These are phyloP conservation scores for Dolichopus griseipennis DNA, from an alignment of 2,888 invertebrate species.

Conservation along the genomic window DNA sequence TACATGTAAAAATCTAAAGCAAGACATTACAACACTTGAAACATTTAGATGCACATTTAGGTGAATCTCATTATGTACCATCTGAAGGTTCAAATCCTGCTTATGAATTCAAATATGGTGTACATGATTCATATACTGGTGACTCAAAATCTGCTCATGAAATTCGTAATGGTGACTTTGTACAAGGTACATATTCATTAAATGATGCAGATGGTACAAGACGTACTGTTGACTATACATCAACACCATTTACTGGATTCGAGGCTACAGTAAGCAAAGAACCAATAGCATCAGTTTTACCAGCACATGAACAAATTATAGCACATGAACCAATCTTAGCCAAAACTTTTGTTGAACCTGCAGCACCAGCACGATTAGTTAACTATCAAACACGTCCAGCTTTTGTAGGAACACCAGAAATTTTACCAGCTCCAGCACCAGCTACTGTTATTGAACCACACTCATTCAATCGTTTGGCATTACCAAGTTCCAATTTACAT, in stretches of 20 bases:
- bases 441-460: too few relatives aligned
- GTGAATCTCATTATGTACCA: background rate
- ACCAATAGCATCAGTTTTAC: background rate
- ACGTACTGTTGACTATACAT: background rate
- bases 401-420: background rate
- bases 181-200: background rate
- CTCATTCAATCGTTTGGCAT: too few relatives aligned
- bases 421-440: background rate
- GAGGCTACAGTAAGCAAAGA: background rate
- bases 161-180: constrained; percentile 2
- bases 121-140: too few relatives aligned
- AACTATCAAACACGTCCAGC: too few relatives aligned
- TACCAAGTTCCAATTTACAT: too few relatives aligned
- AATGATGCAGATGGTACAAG: background rate
- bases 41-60: background rate
- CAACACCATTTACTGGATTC: background rate
- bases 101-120: too few relatives aligned
- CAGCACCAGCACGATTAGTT: too few relatives aligned
- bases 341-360: too few relatives aligned
- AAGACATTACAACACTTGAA: too few relatives aligned
- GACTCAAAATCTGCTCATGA: background rate
- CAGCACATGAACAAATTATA: too few relatives aligned
- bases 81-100: background rate
- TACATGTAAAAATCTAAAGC: too few relatives aligned
- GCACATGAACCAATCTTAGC: background rate